These are phyloP conservation scores for Mormoops blainvillei DNA, from an alignment of 2,113 vertebrate genomes.

Conservation along the genomic window DNA sequence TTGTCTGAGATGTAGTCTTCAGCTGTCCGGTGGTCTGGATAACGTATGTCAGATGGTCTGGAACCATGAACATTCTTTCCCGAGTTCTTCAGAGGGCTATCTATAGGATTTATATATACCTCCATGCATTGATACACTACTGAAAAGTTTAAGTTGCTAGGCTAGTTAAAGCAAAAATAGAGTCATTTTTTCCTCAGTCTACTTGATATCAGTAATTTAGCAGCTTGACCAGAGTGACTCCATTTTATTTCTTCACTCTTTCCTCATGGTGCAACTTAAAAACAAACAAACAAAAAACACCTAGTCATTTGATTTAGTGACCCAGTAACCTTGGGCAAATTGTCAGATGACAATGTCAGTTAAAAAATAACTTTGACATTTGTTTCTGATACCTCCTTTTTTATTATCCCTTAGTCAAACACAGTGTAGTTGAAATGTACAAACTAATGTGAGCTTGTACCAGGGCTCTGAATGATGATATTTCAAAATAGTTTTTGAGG, in stretches of 20 bases:
- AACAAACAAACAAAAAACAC: neutral
- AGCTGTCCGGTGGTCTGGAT: neutral
- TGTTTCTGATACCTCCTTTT: neutral
- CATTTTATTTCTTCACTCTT: neutral
- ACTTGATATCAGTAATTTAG: neutral
- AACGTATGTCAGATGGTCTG: neutral
- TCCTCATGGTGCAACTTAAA: neutral
- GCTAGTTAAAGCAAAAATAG: neutral
- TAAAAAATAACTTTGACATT: neutral
- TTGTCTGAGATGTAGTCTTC: neutral
- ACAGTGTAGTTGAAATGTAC: neutral
- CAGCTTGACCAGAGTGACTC: neutral
- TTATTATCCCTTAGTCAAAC: neutral
- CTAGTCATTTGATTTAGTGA: neutral
- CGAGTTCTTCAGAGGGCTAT: neutral
- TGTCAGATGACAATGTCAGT: neutral
- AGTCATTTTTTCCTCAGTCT: neutral
- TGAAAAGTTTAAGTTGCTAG: neutral
- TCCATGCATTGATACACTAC: neutral
- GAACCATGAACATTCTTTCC: neutral
- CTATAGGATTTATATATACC: neutral
- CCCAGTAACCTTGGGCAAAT: neutral
- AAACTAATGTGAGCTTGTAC: neutral
- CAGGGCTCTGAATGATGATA: neutral
- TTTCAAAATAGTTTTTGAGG: conserved; percentile 29